These are phyloP conservation scores for Pionites leucogaster DNA, from an alignment of 2,113 vertebrate genomes.

Conservation along the genomic window DNA sequence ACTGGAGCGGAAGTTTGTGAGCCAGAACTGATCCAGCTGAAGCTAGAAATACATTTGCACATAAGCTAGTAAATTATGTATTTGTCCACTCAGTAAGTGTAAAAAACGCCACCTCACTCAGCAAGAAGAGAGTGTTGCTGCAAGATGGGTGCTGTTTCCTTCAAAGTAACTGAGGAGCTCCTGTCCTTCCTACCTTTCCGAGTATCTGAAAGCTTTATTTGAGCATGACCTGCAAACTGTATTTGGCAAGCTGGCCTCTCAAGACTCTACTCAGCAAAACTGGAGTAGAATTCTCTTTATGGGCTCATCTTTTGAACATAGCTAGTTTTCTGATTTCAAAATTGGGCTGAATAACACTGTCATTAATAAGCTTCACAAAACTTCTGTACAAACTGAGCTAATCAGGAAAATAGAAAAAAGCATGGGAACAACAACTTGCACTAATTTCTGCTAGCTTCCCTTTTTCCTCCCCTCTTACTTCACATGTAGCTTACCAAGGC, in stretches of 20 bases:
- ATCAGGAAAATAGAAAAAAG: neutral
- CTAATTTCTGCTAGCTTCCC: neutral
- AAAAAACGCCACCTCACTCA: neutral
- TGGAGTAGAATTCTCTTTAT: neutral
- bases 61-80: neutral
- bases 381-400: neutral
- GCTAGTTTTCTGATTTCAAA: neutral
- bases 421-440: neutral
- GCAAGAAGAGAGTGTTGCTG: neutral
- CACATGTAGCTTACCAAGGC: neutral
- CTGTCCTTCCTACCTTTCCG: neutral
- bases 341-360: neutral
- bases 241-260: neutral
- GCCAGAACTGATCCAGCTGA: conserved; percentile 51
- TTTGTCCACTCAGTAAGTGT: neutral
- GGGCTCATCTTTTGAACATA: neutral
- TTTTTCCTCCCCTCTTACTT: neutral
- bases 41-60: conserved; percentile 27
- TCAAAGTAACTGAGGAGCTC: neutral
- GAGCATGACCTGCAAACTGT: neutral
- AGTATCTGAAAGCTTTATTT: neutral
- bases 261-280: neutral
- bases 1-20: conserved; percentile 44
- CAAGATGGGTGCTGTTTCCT: neutral
- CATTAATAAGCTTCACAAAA: neutral